A percentile compares a stretch with the other conserved stretches of the same genome.
Evolutionary conservation across 2,113 vertebrate genomes (phyloP).

Genomic region (Lota lota): DNA sequence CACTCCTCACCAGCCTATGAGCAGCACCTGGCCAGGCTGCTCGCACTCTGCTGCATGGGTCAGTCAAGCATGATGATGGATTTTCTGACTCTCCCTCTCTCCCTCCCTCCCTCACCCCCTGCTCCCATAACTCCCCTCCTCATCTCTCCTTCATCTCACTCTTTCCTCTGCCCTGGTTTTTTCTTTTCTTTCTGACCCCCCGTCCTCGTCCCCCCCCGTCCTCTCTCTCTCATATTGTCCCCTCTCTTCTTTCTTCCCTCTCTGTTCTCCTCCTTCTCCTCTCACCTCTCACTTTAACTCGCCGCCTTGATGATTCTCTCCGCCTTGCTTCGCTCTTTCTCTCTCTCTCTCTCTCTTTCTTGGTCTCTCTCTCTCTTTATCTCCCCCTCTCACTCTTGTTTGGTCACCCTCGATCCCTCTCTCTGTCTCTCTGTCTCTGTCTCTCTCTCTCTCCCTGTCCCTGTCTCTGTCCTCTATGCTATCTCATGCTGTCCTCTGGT

Average conservation of each 20-base stretch:
- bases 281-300: slow-evolving; percentile 13
- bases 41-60: slow-evolving; percentile 30
- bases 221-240: background rate
- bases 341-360: slow-evolving; percentile 12
- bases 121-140: background rate
- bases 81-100: slow-evolving; percentile 14
- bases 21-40: slow-evolving; percentile 47
- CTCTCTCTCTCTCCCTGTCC: background rate
- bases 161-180: background rate
- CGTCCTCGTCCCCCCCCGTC: background rate
- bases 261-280: slow-evolving; percentile 12
- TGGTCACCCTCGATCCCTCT: background rate
- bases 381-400: background rate
- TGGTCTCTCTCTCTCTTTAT: background rate
- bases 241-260: background rate
- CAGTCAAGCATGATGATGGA: slow-evolving; percentile 42
- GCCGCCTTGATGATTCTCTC: slow-evolving; percentile 35
- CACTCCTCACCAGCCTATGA: slow-evolving; percentile 51
- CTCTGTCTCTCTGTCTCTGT: background rate
- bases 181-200: background rate
- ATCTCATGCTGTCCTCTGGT: no score
- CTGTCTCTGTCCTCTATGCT: slow-evolving; percentile 2
- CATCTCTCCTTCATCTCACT: background rate
- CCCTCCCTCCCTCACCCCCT: background rate
- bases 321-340: slow-evolving; percentile 17